These are phyloP conservation scores for Bovichtus diacanthus DNA, from an alignment of 2,797 vertebrate genomes.

Conservation along the genomic window DNA sequence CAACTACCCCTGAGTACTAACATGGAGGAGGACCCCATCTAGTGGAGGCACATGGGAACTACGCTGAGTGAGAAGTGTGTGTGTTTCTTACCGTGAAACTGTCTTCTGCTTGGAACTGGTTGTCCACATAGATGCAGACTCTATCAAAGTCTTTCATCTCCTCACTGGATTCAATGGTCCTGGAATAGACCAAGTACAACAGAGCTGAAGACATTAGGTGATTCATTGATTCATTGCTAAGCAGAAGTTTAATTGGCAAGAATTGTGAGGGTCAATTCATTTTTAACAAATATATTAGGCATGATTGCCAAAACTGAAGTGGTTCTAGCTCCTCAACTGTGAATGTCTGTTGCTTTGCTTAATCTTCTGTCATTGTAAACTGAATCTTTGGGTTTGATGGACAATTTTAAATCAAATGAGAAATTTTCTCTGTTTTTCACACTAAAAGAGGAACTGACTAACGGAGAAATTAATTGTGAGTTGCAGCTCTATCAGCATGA, in stretches of 20 bases:
- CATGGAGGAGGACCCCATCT: conserved; percentile 70
- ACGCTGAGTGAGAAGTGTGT: background rate
- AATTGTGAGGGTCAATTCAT: background rate
- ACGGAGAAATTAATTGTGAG: background rate
- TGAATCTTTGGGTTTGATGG: too few relatives aligned
- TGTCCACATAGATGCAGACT: conserved; percentile 85
- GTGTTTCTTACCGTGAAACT: conserved; percentile 85
- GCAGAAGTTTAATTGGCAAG: background rate
- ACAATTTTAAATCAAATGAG: background rate
- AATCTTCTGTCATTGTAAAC: background rate
- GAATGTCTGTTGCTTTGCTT: background rate
- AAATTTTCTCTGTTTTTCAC: background rate
- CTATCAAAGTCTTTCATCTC: conserved; percentile 87
- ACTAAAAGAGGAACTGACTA: background rate
- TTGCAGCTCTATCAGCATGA: background rate
- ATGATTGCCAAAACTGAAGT: background rate
- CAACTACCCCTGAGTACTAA: background rate
- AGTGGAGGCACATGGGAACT: conserved; percentile 54
- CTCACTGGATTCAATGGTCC: conserved; percentile 82
- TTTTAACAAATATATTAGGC: background rate
- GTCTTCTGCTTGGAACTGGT: conserved; percentile 80
- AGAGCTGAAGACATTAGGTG: background rate
- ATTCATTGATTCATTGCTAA: too few relatives aligned
- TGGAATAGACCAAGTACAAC: conserved; percentile 52
- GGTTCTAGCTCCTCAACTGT: background rate